These are phyloP conservation scores for Thomomys bottae DNA, from an alignment of 2,113 vertebrate genomes.

Conservation along the genomic window DNA sequence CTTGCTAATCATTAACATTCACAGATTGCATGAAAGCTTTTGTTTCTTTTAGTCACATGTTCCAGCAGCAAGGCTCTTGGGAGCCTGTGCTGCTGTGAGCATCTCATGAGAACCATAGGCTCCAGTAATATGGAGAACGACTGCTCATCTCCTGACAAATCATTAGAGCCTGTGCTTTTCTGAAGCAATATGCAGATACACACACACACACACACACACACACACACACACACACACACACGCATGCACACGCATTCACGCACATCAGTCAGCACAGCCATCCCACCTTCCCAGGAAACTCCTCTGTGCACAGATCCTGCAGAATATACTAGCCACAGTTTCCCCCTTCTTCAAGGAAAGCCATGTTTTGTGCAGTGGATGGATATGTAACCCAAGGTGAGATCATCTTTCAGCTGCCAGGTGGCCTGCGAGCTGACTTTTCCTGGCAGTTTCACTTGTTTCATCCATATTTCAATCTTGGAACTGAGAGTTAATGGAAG, in stretches of 20 bases:
- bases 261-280: not conserved
- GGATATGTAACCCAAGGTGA: not conserved
- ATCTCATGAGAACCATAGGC: not conserved
- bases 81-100: not conserved
- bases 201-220: no score
- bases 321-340: not conserved
- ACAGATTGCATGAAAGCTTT: not conserved
- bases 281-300: not conserved
- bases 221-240: no score
- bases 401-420: not conserved
- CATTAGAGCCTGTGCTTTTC: not conserved
- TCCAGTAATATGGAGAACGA: not conserved
- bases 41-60: conserved; percentile 53
- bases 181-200: not conserved
- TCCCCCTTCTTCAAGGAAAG: not conserved
- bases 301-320: not conserved
- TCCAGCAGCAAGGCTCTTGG: conserved; percentile 41
- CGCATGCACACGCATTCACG: no score
- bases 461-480: not conserved
- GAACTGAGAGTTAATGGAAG: not conserved
- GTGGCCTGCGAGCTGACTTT: not conserved
- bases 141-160: conserved; percentile 16
- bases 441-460: not conserved
- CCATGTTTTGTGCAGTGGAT: not conserved
- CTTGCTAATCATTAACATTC: not conserved